These are phyloP conservation scores for Heliconius erato DNA, from an alignment of 2,888 invertebrate species.

Conservation along the genomic window DNA sequence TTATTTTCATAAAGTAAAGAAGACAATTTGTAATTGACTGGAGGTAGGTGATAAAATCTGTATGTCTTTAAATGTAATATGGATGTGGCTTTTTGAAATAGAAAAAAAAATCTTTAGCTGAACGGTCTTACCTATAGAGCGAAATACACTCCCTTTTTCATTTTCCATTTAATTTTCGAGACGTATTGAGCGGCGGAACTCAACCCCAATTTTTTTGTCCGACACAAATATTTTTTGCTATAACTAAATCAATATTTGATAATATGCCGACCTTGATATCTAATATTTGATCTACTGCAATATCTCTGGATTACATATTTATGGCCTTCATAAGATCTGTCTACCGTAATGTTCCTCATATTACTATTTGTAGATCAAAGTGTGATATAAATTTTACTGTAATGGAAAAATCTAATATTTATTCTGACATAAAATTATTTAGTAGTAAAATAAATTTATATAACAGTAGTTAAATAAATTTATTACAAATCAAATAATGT, in stretches of 20 bases:
- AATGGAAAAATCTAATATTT: conserved; percentile 9
- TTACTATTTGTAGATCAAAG: conserved; percentile 30
- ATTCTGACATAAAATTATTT: background rate
- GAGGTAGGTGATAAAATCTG: background rate
- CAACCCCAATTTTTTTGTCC: background rate
- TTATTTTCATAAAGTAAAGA: background rate
- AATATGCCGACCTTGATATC: conserved; percentile 1
- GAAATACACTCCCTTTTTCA: too few relatives aligned
- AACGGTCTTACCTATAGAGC: background rate
- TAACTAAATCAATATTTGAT: conserved; percentile 4
- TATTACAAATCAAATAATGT: background rate
- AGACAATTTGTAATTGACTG: background rate
- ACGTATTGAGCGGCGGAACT: too few relatives aligned
- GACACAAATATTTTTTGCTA: background rate
- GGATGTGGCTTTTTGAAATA: background rate
- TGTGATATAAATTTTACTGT: conserved; percentile 29
- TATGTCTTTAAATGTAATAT: background rate
- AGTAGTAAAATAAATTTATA: background rate
- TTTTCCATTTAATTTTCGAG: too few relatives aligned
- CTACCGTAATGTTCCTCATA: conserved; percentile 17
- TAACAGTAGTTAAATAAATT: background rate
- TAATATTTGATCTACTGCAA: conserved; percentile 22
- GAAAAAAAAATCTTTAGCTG: background rate
- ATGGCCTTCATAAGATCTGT: conserved; percentile 18
- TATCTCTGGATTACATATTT: conserved; percentile 32